Conservation (phyloP, 2,113 vertebrate genomes). For the Oenanthe melanoleuca region DNA sequence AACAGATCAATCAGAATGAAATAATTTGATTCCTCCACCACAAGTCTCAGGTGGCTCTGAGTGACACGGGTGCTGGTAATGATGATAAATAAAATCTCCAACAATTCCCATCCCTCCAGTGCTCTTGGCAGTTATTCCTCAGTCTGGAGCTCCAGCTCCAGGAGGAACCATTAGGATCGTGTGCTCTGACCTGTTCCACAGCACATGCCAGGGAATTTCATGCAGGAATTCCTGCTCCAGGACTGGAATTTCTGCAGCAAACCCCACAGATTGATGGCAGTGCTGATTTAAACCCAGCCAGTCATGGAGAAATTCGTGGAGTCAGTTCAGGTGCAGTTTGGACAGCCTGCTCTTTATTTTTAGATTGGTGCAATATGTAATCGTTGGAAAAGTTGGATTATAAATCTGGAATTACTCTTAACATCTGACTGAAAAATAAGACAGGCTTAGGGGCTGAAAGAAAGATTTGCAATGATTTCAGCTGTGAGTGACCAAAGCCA, state of each 20-base stretch:
- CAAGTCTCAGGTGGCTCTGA: not conserved
- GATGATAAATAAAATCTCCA: not conserved
- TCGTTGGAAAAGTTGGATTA: not conserved
- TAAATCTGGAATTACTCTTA: not conserved
- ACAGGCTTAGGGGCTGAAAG: not conserved
- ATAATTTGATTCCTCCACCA: not conserved
- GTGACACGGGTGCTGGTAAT: not conserved
- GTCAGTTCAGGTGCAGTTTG: not conserved
- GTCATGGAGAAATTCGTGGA: not conserved
- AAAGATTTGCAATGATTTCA: not conserved
- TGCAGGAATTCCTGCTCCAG: conserved; percentile 26
- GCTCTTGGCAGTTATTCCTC: not conserved
- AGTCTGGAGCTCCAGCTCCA: not conserved
- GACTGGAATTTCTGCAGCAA: not conserved
- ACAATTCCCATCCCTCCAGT: not conserved
- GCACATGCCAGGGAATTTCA: conserved; percentile 52
- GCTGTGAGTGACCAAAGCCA: not conserved
- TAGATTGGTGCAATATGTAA: not conserved
- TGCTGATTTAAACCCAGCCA: not conserved
- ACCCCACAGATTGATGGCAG: not conserved
- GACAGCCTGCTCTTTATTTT: not conserved
- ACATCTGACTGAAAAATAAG: not conserved
- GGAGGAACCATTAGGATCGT: conserved; percentile 6
- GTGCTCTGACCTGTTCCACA: not conserved
- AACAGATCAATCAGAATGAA: not conserved